phyloP scores from a whole-genome alignment of 2,888 invertebrate genomes.

The Hoplodrina ambigua region DNA sequence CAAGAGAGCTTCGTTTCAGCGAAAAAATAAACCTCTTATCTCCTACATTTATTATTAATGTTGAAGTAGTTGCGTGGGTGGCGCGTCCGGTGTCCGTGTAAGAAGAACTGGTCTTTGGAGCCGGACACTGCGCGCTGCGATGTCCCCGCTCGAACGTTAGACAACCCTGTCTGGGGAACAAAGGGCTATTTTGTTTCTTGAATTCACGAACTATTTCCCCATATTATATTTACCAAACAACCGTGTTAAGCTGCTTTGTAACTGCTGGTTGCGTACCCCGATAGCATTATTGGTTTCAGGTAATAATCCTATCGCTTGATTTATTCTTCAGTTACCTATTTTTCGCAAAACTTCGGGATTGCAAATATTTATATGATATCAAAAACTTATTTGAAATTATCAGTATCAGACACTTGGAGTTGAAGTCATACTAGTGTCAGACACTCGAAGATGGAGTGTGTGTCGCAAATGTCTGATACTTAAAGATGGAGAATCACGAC shows the following conservation, averaged over 20 bases:
- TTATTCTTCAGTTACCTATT: too few relatives aligned
- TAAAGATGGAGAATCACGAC: too few relatives aligned
- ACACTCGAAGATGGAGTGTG: too few relatives aligned
- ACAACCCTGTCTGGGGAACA: background rate
- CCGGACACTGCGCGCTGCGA: background rate
- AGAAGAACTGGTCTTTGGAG: background rate
- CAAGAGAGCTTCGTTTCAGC: background rate
- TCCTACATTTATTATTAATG: conserved; percentile 44
- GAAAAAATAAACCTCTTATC: conserved; percentile 27
- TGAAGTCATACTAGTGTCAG: too few relatives aligned
- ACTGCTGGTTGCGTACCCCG: background rate
- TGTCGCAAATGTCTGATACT: too few relatives aligned
- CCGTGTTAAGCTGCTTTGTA: background rate
- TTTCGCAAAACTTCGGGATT: too few relatives aligned
- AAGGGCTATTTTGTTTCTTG: background rate
- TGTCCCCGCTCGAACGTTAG: background rate
- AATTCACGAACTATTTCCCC: background rate
- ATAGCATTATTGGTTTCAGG: too few relatives aligned
- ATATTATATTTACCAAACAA: background rate
- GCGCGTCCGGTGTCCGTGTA: background rate
- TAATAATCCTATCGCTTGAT: too few relatives aligned
- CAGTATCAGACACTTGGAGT: too few relatives aligned
- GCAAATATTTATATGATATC: too few relatives aligned
- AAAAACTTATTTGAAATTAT: too few relatives aligned
- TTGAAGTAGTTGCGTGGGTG: conserved; percentile 19